phyloP scores from a whole-genome alignment of 2,113 vertebrate species.

The Laticauda laticaudata region DNA sequence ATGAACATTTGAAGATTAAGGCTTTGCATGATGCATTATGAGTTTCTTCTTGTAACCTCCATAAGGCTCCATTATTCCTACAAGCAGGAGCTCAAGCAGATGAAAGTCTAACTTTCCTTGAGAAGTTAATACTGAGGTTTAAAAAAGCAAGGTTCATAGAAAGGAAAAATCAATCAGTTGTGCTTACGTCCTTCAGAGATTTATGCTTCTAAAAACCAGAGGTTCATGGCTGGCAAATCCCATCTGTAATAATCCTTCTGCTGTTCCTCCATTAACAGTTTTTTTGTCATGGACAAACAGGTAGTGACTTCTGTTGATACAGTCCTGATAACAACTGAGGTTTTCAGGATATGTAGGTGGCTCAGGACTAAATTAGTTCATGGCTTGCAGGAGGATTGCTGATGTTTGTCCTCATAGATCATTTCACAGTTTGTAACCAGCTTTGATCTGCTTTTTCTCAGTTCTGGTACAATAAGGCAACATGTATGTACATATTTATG shows the following conservation, averaged over 20 bases:
- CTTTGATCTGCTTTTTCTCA: background rate
- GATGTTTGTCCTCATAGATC: background rate
- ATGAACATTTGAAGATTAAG: background rate
- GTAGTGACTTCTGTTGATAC: background rate
- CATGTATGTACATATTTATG: background rate
- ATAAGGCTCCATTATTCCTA: background rate
- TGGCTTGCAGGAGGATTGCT: background rate
- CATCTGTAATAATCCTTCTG: background rate
- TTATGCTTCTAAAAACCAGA: background rate
- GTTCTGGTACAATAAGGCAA: background rate
- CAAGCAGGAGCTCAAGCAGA: background rate
- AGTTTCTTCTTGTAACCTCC: background rate
- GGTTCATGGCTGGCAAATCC: background rate
- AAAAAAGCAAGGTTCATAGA: background rate
- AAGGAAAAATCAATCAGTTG: background rate
- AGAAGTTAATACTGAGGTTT: background rate
- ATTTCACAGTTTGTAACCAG: background rate
- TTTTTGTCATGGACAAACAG: background rate
- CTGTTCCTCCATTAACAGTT: background rate
- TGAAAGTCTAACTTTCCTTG: background rate
- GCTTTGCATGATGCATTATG: too few relatives aligned
- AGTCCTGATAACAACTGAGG: background rate
- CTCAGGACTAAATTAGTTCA: background rate
- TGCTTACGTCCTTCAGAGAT: background rate
- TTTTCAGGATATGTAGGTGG: background rate